These are phyloP conservation scores for Microchirus variegatus DNA, from an alignment of 2,797 vertebrate species.

Conservation along the genomic window DNA sequence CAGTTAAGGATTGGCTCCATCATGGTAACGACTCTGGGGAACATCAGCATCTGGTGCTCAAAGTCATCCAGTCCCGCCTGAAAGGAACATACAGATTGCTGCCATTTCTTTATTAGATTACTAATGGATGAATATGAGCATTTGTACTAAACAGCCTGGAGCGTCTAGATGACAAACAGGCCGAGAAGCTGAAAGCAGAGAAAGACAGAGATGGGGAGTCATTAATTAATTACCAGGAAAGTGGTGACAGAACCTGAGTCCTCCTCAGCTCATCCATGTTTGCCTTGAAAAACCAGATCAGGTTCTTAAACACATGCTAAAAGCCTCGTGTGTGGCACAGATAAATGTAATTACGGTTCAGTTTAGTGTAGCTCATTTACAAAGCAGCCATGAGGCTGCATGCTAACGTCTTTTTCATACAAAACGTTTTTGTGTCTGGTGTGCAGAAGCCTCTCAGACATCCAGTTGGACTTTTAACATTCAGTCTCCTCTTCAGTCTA, in stretches of 20 bases:
- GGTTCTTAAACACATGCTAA: background rate
- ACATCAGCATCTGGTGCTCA: conserved; percentile 80
- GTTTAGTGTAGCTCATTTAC: conserved; percentile 34
- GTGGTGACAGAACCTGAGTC: conserved; percentile 35
- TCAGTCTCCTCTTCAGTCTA: conserved; percentile 75
- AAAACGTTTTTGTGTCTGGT: conserved; percentile 64
- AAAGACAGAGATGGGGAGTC: conserved; percentile 77
- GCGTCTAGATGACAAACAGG: conserved; percentile 72
- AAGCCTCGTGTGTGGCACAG: background rate
- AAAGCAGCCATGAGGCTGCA: conserved; percentile 12
- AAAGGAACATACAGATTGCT: conserved; percentile 69
- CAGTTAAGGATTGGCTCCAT: conserved; percentile 73
- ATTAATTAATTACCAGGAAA: conserved; percentile 59
- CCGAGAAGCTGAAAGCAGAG: conserved; percentile 65
- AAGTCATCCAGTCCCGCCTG: conserved; percentile 70
- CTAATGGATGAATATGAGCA: conserved; percentile 63
- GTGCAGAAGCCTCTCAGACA: conserved; percentile 46
- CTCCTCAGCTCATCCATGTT: background rate
- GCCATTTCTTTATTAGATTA: conserved; percentile 76
- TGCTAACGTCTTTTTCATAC: conserved; percentile 30
- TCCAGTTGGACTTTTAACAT: conserved; percentile 68
- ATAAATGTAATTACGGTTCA: conserved; percentile 13
- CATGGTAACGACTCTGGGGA: conserved; percentile 68
- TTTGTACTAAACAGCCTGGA: conserved; percentile 52
- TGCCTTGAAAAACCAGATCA: background rate